Base-by-base conservation (phyloP, 2,113 vertebrate species). In the Sceloporus undulatus region DNA sequence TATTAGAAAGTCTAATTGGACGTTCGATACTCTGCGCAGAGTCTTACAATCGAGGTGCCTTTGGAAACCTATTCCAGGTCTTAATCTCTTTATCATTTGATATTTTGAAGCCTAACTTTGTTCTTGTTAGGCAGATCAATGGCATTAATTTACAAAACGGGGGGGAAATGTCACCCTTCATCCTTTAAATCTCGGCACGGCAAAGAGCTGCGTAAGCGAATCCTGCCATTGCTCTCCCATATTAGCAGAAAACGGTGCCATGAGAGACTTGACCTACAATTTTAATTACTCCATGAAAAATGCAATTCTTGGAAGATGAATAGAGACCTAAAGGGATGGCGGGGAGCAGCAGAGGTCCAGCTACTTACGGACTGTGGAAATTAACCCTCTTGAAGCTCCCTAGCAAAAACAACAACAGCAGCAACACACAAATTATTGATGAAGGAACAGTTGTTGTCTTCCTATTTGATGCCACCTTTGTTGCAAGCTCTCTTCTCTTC, bases 1-100 rank as follows among this genome's bases (percentile, higher is more conserved):
- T 97, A 98, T 98, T 98, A 98, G 98, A 98, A 98, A 98, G 98
- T 98, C 98, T 98, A 98, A 98, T 98, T 98, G 97, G 97, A 98
- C 98, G 98, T 98, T 98, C 97, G 98, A 98, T 98, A 98, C 95
- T 96, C 96, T 94, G 97, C 96, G 96, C 96, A 95, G 96, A 97
- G 96, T 96, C 96, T 96, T 95, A 97, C 97, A 98, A 97, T 98
- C 97, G 97, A 98, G 97, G 98, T 97, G 97, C 97, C 97, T 97
- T 98, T 97, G 97, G 96, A 97, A 98, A 98, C 98, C 97, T 97
- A 98, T 99, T 98, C 98, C 98, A 97, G 97, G 96, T 97, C 97
- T 98, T 98, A 98, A 99, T 98, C 98, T 98, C 98, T 98, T 98
- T 97, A 98, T 98, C 98, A 98, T 98, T 98, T 98, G 97, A 97